Conservation (phyloP, 2,888 invertebrate species). For the Strigamia maritima region DNA sequence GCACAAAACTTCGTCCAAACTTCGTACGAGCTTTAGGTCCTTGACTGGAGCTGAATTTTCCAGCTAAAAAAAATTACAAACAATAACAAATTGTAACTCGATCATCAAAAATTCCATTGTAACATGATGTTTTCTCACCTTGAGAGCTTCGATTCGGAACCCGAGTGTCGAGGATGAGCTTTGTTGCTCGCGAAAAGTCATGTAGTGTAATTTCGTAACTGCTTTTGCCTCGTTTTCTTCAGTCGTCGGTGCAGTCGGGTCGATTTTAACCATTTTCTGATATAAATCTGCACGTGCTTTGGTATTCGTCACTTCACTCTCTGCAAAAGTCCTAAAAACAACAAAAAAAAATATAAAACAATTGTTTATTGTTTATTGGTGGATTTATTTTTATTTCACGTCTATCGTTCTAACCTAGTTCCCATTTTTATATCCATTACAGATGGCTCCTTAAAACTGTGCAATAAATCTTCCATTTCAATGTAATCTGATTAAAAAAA, state of each 20-base stretch:
- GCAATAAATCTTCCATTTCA: conserved; percentile 88
- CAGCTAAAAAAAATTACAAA: conserved; percentile 54
- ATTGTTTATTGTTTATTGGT: too few species aligned
- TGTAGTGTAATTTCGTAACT: conserved; percentile 92
- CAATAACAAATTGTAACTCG: neutral
- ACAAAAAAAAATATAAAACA: too few species aligned
- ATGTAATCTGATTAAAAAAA: conserved; percentile 63
- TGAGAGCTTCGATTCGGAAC: conserved; percentile 93
- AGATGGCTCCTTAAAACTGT: conserved; percentile 84
- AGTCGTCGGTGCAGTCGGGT: conserved; percentile 77
- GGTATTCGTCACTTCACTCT: conserved; percentile 87
- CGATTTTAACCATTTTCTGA: conserved; percentile 91
- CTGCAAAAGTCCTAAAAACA: conserved; percentile 81
- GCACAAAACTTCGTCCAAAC: conserved; percentile 67
- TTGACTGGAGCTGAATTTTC: conserved; percentile 77
- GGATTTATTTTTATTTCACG: neutral
- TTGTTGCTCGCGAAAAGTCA: conserved; percentile 90
- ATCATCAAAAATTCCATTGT: neutral
- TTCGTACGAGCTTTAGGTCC: conserved; percentile 82
- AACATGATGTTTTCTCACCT: conserved; percentile 54
- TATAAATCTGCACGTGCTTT: conserved; percentile 82
- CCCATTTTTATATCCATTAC: conserved; percentile 99
- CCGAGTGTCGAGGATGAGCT: conserved; percentile 90
- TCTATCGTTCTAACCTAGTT: conserved; percentile 59
- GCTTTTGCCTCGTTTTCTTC: conserved; percentile 77